Base-by-base conservation (phyloP, 2,888 invertebrate species). In the Nipponacmea schrenckii region DNA sequence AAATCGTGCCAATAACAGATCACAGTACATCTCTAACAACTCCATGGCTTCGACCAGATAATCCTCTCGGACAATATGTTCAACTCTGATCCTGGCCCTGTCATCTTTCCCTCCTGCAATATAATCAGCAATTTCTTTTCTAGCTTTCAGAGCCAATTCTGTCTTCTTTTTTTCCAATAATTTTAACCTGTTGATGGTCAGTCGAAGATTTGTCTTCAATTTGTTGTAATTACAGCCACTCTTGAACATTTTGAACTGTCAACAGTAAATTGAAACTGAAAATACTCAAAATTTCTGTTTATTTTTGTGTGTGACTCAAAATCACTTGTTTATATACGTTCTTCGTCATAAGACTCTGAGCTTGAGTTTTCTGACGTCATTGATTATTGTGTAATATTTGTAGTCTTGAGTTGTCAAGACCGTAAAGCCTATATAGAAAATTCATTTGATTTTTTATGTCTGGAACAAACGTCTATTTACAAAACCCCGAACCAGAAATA, bases 11-110 rank as follows among this genome's bases (percentile, higher is more conserved):
- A 99, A 90, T 64, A 99, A 89, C 68, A 99, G 91, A 90, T 99
- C 99, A 90, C 99, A 98, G 88, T 97, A 99, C 97, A 99, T 98
- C 91, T 99, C 99, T 0, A 99, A 93, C 73, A 99, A 92, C 91
- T 99, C 99, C 95, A 98, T 96, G 0, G 98, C 98, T 90, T 99
- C 99, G 3, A 99, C 98, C 90, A 98, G 92, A 89, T 99, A 99
- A 90, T 99, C 99, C 90, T 98, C 98, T 64, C 99, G 93, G 83
- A 99, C 97, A 72, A 99, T 99, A 84, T 98, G 96, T 90, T 99
- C 99, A 14, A 99, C 99, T 39, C 98, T 92, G 78, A 99, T 99
- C 89, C 96, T 95, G 0, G 98, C 99, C 79, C 92, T 82, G 76
- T 92, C 92, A 71, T 89, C 89, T 84, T 91, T 91, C 68, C 90